Evolutionary conservation across 2,888 invertebrate genomes (phyloP), one percentile per base, ranked within the genome.

Genomic region (Arenicola marina): DNA sequence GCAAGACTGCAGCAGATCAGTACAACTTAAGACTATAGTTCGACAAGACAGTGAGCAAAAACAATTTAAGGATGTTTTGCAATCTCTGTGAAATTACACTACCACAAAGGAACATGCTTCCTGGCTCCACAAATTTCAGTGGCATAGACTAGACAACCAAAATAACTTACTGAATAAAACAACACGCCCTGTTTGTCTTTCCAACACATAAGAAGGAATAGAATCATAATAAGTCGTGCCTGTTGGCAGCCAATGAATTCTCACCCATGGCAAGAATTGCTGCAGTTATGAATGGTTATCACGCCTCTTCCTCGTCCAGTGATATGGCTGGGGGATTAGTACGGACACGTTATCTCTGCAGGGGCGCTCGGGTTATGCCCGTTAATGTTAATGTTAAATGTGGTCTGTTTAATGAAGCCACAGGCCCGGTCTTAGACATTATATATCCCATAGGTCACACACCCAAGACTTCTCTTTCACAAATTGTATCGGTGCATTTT

Each of bases 371-470:
- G 60, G 69, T 69, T 7, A 65, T 69, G 4, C 57, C 62, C n/a
- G 32, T 38, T 7, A 67, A 68, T 43, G 29, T 69, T 2, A 26
- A 45, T 62, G 61, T 67, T 18, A 4, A n/a, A 32, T 62, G 21
- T 60, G 69, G 67, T 4, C n/a, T 69, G 7, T 67, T 62, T 59
- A 69, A 69, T 65, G 60, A 62, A 38, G 38, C 68, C 4, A 51
- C 56, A n/a, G n/a, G n/a, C n/a, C n/a, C n/a, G n/a, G n/a, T n/a
- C n/a, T n/a, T n/a, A n/a, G n/a, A n/a, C n/a, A n/a, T n/a, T n/a
- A n/a, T n/a, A n/a, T n/a, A n/a, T n/a, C n/a, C n/a, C n/a, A n/a
- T n/a, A n/a, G n/a, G n/a, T n/a, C n/a, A n/a, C n/a, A n/a, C n/a
- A n/a, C n/a, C n/a, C n/a, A n/a, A n/a, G n/a, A n/a, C n/a, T n/a